phyloP scores from a whole-genome alignment of 2,888 invertebrate species.

The Meiosimyza decipiens region DNA sequence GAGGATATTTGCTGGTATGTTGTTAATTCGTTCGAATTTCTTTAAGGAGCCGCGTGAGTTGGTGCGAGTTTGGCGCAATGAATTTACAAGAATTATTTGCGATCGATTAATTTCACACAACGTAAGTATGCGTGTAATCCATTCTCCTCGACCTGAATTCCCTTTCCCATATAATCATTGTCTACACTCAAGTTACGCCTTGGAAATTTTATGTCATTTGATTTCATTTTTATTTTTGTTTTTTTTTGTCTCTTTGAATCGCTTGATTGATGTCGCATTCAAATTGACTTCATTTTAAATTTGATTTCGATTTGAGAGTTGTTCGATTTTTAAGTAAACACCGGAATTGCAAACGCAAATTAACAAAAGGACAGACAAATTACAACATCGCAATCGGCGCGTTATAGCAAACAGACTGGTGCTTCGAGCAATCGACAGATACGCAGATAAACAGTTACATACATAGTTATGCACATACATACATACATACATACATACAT shows the following conservation, averaged over 20 bases:
- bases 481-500: constrained; percentile 1
- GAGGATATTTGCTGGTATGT: constrained; percentile 83
- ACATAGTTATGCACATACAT: constrained; percentile 18
- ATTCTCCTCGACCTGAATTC: background rate
- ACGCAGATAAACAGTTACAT: background rate
- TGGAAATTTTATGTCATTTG: constrained; percentile 11
- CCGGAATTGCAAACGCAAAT: constrained; percentile 24
- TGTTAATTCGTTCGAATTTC: constrained; percentile 78
- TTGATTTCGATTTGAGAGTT: constrained; percentile 44
- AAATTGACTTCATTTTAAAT: constrained; percentile 46
- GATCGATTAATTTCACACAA: constrained; percentile 82
- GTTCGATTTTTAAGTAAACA: constrained; percentile 44
- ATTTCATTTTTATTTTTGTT: too few species aligned
- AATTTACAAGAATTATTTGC: constrained; percentile 86
- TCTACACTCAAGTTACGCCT: background rate
- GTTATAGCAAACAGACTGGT: background rate
- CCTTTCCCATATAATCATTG: background rate
- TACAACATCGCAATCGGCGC: background rate
- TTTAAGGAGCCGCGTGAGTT: constrained; percentile 78
- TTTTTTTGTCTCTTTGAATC: constrained; percentile 28
- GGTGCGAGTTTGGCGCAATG: constrained; percentile 90
- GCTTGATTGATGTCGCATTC: constrained; percentile 44
- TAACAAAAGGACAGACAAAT: constrained; percentile 29
- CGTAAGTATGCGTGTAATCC: constrained; percentile 59
- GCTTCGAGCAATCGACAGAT: background rate